phyloP scores from a whole-genome alignment of 2,888 invertebrate species.

The Lithosia quadra region DNA sequence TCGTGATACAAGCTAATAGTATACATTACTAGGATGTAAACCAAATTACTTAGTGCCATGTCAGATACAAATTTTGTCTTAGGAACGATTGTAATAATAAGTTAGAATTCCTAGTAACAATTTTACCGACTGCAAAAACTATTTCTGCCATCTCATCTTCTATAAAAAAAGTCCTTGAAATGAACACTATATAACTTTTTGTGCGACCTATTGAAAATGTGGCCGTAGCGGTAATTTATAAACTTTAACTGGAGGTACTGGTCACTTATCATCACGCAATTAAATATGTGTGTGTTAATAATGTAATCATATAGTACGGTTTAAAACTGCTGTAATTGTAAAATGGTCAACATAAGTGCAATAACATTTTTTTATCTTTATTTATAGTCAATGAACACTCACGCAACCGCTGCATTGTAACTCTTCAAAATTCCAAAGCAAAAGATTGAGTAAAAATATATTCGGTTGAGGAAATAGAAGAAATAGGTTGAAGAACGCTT shows the following conservation, averaged over 20 bases:
- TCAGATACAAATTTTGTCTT: background rate
- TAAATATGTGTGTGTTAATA: background rate
- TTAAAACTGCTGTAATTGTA: background rate
- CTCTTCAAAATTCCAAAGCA: background rate
- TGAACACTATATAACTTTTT: background rate
- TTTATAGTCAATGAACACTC: constrained; percentile 2
- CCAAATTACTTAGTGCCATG: constrained; percentile 10
- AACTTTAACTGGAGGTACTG: background rate
- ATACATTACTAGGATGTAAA: constrained; percentile 51
- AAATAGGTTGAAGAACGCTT: background rate
- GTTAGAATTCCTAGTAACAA: background rate
- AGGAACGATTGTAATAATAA: background rate
- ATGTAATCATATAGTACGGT: background rate
- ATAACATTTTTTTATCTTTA: background rate
- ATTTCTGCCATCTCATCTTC: background rate
- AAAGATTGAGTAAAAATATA: background rate
- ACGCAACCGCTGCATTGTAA: background rate
- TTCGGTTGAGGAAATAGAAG: background rate
- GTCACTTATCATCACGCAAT: background rate
- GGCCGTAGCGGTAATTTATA: background rate
- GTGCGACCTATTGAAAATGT: background rate
- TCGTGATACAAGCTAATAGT: constrained; percentile 54
- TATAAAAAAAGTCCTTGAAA: background rate
- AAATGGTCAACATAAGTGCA: background rate
- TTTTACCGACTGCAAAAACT: background rate